Evolutionary conservation across 2,888 invertebrate species (phyloP).

Genomic region (Ophonus ardosiacus): DNA sequence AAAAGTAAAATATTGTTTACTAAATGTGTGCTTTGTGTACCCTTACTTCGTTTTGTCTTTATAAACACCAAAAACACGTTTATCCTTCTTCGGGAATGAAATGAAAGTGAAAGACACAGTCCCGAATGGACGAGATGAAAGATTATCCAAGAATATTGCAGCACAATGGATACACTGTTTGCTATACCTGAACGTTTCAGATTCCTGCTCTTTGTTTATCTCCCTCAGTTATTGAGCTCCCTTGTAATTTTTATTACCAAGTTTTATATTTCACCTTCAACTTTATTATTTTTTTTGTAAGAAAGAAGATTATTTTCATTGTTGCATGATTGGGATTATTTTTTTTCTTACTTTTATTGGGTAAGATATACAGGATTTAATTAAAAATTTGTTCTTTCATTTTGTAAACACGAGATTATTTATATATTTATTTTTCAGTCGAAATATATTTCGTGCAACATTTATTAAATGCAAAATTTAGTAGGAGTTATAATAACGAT

Average conservation of each 20-base stretch:
- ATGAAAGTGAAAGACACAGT: neutral
- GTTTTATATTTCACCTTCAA: neutral
- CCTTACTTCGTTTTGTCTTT: neutral
- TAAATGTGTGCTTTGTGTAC: neutral
- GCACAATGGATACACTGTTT: conserved; percentile 7
- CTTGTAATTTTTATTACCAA: conserved; percentile 10
- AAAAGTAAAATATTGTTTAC: neutral
- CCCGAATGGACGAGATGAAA: neutral
- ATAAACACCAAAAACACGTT: conserved; percentile 11
- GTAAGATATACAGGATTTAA: neutral
- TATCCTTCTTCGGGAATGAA: neutral
- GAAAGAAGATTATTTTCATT: conserved; percentile 3
- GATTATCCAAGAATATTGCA: conserved; percentile 13
- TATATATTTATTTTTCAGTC: neutral
- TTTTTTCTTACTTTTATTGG: neutral
- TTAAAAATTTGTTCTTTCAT: conserved; percentile 11
- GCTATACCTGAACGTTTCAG: conserved; percentile 3
- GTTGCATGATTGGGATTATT: conserved; percentile 6
- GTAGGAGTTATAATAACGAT: neutral
- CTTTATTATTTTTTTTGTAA: conserved; percentile 5
- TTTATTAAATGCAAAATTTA: neutral
- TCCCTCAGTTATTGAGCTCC: neutral
- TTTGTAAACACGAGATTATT: neutral
- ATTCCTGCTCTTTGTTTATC: conserved; percentile 5
- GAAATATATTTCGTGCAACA: neutral